phyloP scores from a whole-genome alignment of 1,140 invertebrate genomes.

The Mycetomoellerius zeteki region DNA sequence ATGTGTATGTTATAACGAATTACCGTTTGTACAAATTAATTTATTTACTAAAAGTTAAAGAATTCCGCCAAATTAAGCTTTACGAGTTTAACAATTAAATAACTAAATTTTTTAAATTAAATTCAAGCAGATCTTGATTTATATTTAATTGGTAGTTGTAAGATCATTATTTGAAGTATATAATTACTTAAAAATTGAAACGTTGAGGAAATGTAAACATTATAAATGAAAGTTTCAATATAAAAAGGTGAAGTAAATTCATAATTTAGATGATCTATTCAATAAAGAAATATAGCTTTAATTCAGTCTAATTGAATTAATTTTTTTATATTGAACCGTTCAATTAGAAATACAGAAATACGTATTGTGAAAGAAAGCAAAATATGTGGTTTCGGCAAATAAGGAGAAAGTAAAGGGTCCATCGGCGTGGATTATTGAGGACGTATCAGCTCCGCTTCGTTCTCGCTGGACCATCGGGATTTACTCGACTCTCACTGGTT shows the following conservation, averaged over 20 bases:
- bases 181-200: background rate
- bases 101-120: background rate
- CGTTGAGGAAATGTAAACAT: background rate
- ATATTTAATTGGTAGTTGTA: background rate
- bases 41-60: background rate
- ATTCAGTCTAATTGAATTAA: background rate
- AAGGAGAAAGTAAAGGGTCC: slow-evolving; percentile 47
- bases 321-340: background rate
- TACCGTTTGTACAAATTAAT: background rate
- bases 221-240: background rate
- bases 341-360: background rate
- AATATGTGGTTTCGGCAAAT: slow-evolving; percentile 1
- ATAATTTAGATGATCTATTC: background rate
- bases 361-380: slow-evolving; percentile 3
- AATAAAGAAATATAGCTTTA: background rate
- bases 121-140: background rate
- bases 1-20: background rate
- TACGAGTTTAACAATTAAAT: background rate
- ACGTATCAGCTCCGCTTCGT: slow-evolving; percentile 36
- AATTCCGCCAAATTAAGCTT: background rate
- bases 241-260: background rate
- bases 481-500: slow-evolving; percentile 76
- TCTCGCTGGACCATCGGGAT: slow-evolving; percentile 61
- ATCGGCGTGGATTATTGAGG: slow-evolving; percentile 15
- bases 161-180: background rate